Percentiles rank a stretch among this genome's conserved stretches.
Evolutionary conservation across 1,140 invertebrate species (phyloP).

Genomic region (Drosophila guanche): DNA sequence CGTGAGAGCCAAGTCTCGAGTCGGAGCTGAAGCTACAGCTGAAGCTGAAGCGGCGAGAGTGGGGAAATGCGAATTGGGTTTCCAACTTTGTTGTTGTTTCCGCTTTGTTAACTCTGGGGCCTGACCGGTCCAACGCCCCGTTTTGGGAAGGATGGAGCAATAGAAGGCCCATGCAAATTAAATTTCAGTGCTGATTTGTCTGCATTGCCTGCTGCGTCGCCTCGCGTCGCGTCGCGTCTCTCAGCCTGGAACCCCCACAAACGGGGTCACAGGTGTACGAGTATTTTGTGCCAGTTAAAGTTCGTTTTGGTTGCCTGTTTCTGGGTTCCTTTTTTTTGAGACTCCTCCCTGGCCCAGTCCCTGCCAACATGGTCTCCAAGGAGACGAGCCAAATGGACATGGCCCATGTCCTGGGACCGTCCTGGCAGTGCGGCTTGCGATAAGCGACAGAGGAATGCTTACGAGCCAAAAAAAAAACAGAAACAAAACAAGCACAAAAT

Average conservation of each 20-base stretch:
- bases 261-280: slow-evolving; percentile 70
- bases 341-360: slow-evolving; percentile 5
- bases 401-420: slow-evolving; percentile 25
- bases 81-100: slow-evolving; percentile 51
- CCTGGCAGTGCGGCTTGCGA: slow-evolving; percentile 25
- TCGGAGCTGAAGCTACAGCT: slow-evolving; percentile 5
- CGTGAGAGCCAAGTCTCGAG: slow-evolving; percentile 61
- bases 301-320: slow-evolving; percentile 34
- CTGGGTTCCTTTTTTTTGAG: slow-evolving; percentile 9
- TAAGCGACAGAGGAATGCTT: slow-evolving; percentile 44
- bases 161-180: slow-evolving; percentile 66
- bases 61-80: slow-evolving; percentile 38
- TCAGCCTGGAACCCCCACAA: slow-evolving; percentile 6
- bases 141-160: slow-evolving; percentile 6
- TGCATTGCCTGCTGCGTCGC: slow-evolving; percentile 27
- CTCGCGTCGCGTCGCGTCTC: background rate
- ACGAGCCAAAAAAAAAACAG: slow-evolving; percentile 10
- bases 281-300: slow-evolving; percentile 68
- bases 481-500: slow-evolving; percentile 11
- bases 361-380: slow-evolving; percentile 18
- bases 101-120: slow-evolving; percentile 43
- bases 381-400: slow-evolving; percentile 34
- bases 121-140: slow-evolving; percentile 39
- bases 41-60: slow-evolving; percentile 7
- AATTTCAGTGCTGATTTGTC: slow-evolving; percentile 77